Evolutionary conservation across 2,797 vertebrate genomes (phyloP), one percentile per base, ranked within the genome.

Genomic region (Iguana delicatissima): DNA sequence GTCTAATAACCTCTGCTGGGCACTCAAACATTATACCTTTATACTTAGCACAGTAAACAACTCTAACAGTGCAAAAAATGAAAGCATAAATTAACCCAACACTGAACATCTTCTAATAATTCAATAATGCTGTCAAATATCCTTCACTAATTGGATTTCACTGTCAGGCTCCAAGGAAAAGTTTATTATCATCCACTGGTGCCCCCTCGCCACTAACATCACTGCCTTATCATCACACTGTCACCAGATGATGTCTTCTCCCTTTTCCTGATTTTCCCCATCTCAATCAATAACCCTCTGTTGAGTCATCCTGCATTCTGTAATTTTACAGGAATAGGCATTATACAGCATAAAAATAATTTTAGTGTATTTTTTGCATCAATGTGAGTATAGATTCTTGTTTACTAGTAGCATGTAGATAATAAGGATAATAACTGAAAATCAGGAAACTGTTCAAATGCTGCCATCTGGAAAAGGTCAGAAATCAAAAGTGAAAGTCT

Each of bases 21-120:
- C 50, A 29, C 3, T 59, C 72, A 42, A 46, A 85, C 20, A 80
- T 32, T 67, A 55, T 77, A 26, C 35, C 42, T 72, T 46, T 52
- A 85, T 32, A 80, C 26, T 85, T 69, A 69, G 38, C 29, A 57
- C 26, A 46, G 64, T 57, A 72, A 89, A 80, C 62, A 84, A 79
- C 50, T 52, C 76, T 79, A 79, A 69, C 67, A 82, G 20, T 42
- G 26, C 46, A 89, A 38, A 52, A 62, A 74, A 84, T 20, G 13
- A 77, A 55, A 73, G 55, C 83, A 42, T 59, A 67, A 62, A 77
- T 86, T 7, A 42, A 42, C 4, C 52, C 55, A 77, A 29, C 10
- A 77, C 35, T 13, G 16, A 76, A 24, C 73, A 77, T 42, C 52
- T 83, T 74, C 67, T 59, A 35, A 89, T 81, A 2, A 62, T 35